Conservation (phyloP, 2,797 vertebrate species). For the Sebastes hubbsi region DNA sequence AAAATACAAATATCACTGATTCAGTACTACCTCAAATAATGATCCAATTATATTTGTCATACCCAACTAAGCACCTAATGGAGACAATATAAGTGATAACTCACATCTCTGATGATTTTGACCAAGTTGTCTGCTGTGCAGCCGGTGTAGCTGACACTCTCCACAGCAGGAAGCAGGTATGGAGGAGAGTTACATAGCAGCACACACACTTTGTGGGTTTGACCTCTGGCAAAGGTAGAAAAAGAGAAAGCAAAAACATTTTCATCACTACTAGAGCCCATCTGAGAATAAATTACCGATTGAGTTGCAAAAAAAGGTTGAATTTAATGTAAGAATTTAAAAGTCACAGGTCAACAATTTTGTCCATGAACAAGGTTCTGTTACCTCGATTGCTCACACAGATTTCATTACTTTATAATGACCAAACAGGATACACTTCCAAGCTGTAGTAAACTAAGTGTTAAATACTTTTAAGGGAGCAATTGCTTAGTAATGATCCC, state of each 20-base stretch:
- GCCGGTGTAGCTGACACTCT: constrained; percentile 93
- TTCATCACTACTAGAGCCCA: background rate
- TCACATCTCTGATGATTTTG: constrained; percentile 93
- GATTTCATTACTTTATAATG: background rate
- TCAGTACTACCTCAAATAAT: background rate
- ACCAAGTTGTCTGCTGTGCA: constrained; percentile 90
- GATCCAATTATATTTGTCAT: background rate
- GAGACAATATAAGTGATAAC: constrained; percentile 16
- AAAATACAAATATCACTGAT: background rate
- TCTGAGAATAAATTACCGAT: background rate
- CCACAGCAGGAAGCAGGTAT: constrained; percentile 91
- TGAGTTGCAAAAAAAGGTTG: background rate
- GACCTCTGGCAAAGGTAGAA: constrained; percentile 79
- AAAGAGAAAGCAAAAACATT: background rate
- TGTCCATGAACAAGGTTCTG: background rate
- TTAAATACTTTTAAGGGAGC: background rate
- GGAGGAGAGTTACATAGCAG: constrained; percentile 94
- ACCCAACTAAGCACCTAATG: background rate
- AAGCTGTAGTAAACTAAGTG: background rate
- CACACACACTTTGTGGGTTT: constrained; percentile 93
- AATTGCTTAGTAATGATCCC: background rate
- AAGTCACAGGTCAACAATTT: background rate
- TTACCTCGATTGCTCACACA: background rate
- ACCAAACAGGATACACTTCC: background rate
- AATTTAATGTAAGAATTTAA: background rate